These are phyloP conservation scores for Pseudocheirus occidentalis DNA, from an alignment of 2,797 vertebrate species.

Conservation along the genomic window DNA sequence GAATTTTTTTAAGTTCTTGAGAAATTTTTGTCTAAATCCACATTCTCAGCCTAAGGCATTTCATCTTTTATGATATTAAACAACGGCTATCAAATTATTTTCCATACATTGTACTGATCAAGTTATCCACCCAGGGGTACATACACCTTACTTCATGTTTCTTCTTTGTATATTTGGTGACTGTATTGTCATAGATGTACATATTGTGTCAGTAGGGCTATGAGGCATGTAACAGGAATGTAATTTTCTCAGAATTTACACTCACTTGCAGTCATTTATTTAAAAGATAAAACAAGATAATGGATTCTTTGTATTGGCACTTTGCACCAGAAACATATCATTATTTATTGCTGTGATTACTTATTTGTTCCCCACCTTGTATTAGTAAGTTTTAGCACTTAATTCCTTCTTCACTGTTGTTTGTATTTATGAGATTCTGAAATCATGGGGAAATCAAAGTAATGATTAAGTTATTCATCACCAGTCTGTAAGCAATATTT, in stretches of 20 bases:
- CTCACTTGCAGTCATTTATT: slow-evolving; percentile 94
- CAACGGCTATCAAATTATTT: slow-evolving; percentile 86
- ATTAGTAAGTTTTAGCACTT: slow-evolving; percentile 92
- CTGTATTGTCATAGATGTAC: slow-evolving; percentile 99
- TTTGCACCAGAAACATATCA: slow-evolving; percentile 98
- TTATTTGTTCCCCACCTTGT: slow-evolving; percentile 90
- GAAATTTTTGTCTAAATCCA: slow-evolving; percentile 81
- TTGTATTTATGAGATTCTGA: slow-evolving; percentile 94
- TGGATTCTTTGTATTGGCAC: slow-evolving; percentile 98
- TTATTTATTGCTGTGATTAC: slow-evolving; percentile 96
- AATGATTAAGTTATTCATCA: slow-evolving; percentile 97
- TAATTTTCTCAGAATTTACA: slow-evolving; percentile 95
- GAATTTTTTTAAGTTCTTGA: slow-evolving; percentile 81
- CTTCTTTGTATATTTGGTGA: slow-evolving; percentile 99
- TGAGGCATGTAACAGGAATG: slow-evolving; percentile 94
- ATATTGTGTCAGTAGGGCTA: slow-evolving; percentile 96
- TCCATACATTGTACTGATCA: slow-evolving; percentile 83
- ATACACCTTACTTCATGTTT: slow-evolving; percentile 91
- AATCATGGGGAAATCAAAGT: slow-evolving; percentile 89
- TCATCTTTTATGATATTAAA: slow-evolving; percentile 92
- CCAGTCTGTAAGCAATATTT: slow-evolving; percentile 99
- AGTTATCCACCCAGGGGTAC: slow-evolving; percentile 87
- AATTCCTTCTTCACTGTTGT: slow-evolving; percentile 98
- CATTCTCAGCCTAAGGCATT: slow-evolving; percentile 86
- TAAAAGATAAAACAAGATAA: slow-evolving; percentile 86